Percentiles rank a stretch among this genome's conserved stretches.
Evolutionary conservation across 2,888 invertebrate species (phyloP).

Genomic region (Noctua pronuba): DNA sequence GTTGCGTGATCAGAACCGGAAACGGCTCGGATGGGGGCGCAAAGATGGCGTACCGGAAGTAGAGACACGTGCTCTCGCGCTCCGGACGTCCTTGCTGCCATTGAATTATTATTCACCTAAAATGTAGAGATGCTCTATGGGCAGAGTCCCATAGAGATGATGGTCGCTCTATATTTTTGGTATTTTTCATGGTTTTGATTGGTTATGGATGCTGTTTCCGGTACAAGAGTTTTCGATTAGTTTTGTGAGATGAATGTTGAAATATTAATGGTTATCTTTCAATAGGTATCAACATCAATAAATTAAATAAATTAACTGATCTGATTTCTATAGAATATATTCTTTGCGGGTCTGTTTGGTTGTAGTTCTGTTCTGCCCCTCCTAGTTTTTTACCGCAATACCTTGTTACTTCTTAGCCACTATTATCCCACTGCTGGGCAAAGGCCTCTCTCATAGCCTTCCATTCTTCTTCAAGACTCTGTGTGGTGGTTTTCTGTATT

Average conservation of each 20-base stretch:
- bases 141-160: slow-evolving; percentile 12
- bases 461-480: too few relatives aligned
- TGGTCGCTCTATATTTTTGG: slow-evolving; percentile 42
- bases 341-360: too few relatives aligned
- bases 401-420: too few relatives aligned
- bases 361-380: too few relatives aligned
- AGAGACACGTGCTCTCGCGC: slow-evolving; percentile 88
- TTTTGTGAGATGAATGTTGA: slow-evolving; percentile 2
- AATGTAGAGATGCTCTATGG: slow-evolving; percentile 54
- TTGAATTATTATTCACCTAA: slow-evolving; percentile 87
- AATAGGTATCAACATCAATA: not conserved
- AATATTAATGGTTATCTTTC: not conserved
- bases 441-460: too few relatives aligned
- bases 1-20: slow-evolving; percentile 86
- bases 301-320: too few relatives aligned
- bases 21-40: slow-evolving; percentile 78
- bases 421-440: too few relatives aligned
- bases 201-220: slow-evolving; percentile 59
- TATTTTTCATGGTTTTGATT: slow-evolving; percentile 51
- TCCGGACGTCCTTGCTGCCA: slow-evolving; percentile 87
- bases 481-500: too few relatives aligned
- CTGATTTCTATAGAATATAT: too few relatives aligned
- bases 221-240: slow-evolving; percentile 69
- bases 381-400: too few relatives aligned
- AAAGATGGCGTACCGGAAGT: slow-evolving; percentile 89